These are phyloP conservation scores for Dyspetes luteomarginatus DNA, from an alignment of 2,888 invertebrate species.

Conservation along the genomic window DNA sequence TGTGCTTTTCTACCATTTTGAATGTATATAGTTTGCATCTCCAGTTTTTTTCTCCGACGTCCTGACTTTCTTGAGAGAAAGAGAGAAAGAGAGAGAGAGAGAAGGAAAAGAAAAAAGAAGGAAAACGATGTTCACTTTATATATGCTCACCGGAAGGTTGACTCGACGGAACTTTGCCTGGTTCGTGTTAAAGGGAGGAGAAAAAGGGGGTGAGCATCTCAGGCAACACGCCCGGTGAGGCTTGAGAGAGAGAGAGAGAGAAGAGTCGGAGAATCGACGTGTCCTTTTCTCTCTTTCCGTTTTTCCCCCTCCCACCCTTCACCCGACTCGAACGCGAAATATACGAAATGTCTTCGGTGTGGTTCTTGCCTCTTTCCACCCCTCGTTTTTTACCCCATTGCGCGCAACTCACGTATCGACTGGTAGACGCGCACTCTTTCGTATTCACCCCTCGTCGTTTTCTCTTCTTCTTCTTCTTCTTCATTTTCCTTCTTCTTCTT, in stretches of 20 bases:
- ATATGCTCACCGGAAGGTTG: constrained; percentile 55
- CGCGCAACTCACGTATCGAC: constrained; percentile 63
- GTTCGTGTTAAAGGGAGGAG: constrained; percentile 25
- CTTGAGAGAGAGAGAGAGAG: constrained; percentile 2
- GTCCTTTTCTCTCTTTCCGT: constrained; percentile 40
- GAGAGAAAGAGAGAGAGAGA: constrained; percentile 17
- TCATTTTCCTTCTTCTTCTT: constrained; percentile 24
- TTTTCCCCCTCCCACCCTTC: neutral
- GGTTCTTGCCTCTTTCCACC: constrained; percentile 2
- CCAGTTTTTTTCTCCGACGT: neutral
- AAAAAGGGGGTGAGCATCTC: constrained; percentile 1
- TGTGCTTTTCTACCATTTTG: constrained; percentile 16
- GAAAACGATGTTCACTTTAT: constrained; percentile 28
- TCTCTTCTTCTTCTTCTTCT: constrained; percentile 14
- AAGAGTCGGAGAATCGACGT: constrained; percentile 59
- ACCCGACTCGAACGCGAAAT: constrained; percentile 50
- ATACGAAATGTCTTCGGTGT: constrained; percentile 65
- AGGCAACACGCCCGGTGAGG: constrained; percentile 46
- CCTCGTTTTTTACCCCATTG: neutral
- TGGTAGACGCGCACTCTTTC: constrained; percentile 47
- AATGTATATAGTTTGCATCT: constrained; percentile 61
- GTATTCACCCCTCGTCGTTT: constrained; percentile 65
- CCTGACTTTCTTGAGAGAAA: neutral
- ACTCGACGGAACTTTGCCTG: constrained; percentile 60
- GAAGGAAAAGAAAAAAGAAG: too few species aligned